Base-by-base conservation (phyloP, 2,888 invertebrate species). In the Lepas anatifera region DNA sequence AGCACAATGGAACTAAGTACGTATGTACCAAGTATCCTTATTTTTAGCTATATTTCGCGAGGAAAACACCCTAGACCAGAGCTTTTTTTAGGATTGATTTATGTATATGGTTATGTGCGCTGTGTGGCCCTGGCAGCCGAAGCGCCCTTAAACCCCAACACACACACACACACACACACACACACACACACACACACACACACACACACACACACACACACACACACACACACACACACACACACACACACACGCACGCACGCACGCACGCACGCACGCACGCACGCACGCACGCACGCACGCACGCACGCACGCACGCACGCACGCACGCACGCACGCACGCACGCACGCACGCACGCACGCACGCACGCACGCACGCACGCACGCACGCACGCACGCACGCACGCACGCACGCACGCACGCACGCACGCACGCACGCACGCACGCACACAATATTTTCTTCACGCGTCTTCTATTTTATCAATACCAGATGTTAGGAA, bases 151-250 rank as follows among this genome's bases (percentile, higher is more conserved):
- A n/a, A n/a, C n/a, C n/a, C n/a, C n/a, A n/a, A n/a, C n/a, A n/a
- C n/a, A n/a, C n/a, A n/a, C n/a, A n/a, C n/a, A 22, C 16, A 13
- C 18, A 22, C n/a, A 63, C 35, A 22, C 35, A 63, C 35, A 63
- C 35, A 63, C 35, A 63, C 35, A 63, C 35, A 63, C 35, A 22
- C 35, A 22, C 35, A 63, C 35, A 63, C 35, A 63, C 35, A 63
- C 35, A 63, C 35, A 63, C 35, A 63, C 35, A 63, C 35, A 63
- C 35, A 63, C 35, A 63, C 35, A 63, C 35, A 63, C 35, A 63
- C 35, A 63, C 35, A 63, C 35, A 63, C 35, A 63, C 35, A 63
- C 35, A 63, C 35, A 63, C 35, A 63, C 35, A 63, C 35, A 63
- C 35, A 63, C 35, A 63, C 37, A 39, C 32, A 67, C 37, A 67